Conservation (phyloP, 2,888 invertebrate genomes). For the Chorisops tibialis region DNA sequence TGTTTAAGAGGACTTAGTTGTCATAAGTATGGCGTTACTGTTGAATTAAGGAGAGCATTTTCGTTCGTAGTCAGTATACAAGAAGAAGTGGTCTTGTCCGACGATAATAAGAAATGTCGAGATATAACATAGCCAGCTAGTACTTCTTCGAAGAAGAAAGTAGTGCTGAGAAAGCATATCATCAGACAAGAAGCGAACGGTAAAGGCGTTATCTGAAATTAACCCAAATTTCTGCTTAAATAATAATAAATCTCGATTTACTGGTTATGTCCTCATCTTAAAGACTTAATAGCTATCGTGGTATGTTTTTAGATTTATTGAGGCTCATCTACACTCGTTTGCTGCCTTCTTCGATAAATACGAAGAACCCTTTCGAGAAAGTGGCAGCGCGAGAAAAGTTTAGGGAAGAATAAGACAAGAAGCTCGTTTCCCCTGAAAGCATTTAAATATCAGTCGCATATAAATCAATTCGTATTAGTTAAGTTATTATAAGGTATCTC, state of each 20-base stretch:
- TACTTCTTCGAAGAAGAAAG: no score
- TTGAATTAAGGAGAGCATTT: slow-evolving; percentile 16
- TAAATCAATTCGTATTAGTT: slow-evolving; percentile 37
- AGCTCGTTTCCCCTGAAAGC: slow-evolving; percentile 14
- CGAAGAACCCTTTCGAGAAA: slow-evolving; percentile 1
- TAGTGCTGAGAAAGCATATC: no score
- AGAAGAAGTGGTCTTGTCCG: no score
- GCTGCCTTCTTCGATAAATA: not conserved
- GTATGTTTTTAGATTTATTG: slow-evolving; percentile 16
- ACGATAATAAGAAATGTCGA: no score
- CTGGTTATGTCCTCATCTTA: slow-evolving; percentile 32
- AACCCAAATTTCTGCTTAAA: slow-evolving; percentile 34
- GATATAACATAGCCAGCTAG: no score
- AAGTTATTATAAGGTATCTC: slow-evolving; percentile 32
- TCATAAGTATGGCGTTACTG: slow-evolving; percentile 15
- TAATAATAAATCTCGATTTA: slow-evolving; percentile 34
- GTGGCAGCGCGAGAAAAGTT: not conserved
- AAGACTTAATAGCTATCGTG: slow-evolving; percentile 30
- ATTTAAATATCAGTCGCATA: slow-evolving; percentile 34
- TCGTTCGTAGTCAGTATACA: not conserved
- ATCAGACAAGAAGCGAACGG: not conserved
- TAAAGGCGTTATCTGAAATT: slow-evolving; percentile 33
- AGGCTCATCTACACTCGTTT: slow-evolving; percentile 12
- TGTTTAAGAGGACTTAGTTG: slow-evolving; percentile 23
- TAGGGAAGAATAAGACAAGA: not conserved